Percentiles rank a stretch among this genome's conserved stretches.
phyloP scores from a whole-genome alignment of 2,113 vertebrate genomes.

The Pterocles orientalis region DNA sequence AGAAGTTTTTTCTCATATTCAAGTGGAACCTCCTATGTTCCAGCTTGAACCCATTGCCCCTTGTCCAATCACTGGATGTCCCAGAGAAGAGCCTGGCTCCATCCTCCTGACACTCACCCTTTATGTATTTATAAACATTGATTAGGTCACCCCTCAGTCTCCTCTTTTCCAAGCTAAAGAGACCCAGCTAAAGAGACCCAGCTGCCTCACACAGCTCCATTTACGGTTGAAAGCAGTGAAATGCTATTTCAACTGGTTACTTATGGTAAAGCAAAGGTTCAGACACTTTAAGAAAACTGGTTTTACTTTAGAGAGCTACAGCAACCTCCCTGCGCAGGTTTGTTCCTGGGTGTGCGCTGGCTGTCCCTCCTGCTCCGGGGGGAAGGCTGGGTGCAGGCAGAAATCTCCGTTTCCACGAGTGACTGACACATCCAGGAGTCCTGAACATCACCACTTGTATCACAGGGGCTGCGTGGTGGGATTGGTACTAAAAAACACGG shows the following conservation, averaged over 20 bases:
- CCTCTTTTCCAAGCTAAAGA: no score
- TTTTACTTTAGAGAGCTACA: background rate
- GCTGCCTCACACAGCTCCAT: no score
- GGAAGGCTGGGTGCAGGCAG: background rate
- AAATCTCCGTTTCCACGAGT: background rate
- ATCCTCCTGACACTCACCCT: no score
- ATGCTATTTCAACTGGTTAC: background rate
- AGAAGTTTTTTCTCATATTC: no score
- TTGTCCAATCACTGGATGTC: no score
- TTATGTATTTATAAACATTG: no score
- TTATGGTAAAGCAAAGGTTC: background rate
- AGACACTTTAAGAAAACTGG: background rate
- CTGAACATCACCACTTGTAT: background rate
- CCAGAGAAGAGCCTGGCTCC: no score
- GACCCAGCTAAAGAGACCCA: no score
- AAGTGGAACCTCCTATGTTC: no score
- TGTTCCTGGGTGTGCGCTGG: background rate
- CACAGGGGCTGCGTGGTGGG: background rate
- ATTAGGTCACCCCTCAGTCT: no score
- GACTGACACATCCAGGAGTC: background rate
- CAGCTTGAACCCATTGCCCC: no score
- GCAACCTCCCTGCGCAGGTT: background rate
- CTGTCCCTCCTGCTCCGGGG: background rate
- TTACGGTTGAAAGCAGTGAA: background rate
- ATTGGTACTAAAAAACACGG: background rate